Conservation (phyloP, 2,888 invertebrate species). For the Hydraecia micacea region DNA sequence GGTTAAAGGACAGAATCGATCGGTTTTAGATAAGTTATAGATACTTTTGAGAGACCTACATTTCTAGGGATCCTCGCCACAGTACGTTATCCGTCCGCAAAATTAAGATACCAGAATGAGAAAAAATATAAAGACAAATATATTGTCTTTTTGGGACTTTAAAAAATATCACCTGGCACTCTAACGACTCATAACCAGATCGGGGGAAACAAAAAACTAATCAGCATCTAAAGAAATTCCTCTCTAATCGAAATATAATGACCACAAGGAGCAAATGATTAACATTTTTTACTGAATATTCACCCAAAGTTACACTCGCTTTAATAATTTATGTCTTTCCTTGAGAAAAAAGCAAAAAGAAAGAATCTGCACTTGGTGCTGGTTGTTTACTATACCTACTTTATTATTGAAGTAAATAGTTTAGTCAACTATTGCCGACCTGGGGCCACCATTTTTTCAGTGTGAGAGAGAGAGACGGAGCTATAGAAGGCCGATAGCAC, state of each 20-base stretch:
- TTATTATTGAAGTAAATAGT: not conserved
- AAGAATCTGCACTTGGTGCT: no score
- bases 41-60: not conserved
- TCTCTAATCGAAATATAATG: conserved; percentile 44
- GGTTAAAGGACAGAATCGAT: not conserved
- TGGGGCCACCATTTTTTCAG: no score
- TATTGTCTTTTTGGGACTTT: not conserved
- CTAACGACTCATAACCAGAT: conserved; percentile 1
- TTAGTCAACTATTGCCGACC: no score
- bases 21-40: not conserved
- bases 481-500: not conserved
- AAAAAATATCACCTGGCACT: conserved; percentile 2
- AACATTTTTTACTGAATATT: conserved; percentile 32
- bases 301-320: conserved; percentile 5
- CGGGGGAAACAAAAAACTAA: conserved; percentile 17
- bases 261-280: conserved; percentile 30
- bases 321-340: not conserved
- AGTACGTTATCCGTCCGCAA: not conserved
- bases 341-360: not conserved
- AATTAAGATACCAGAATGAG: not conserved
- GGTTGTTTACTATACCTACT: not conserved
- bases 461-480: not conserved
- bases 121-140: not conserved
- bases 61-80: not conserved
- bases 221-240: conserved; percentile 26